Evolutionary conservation across 1,140 invertebrate species (phyloP).

Genomic region (Euura lappo): DNA sequence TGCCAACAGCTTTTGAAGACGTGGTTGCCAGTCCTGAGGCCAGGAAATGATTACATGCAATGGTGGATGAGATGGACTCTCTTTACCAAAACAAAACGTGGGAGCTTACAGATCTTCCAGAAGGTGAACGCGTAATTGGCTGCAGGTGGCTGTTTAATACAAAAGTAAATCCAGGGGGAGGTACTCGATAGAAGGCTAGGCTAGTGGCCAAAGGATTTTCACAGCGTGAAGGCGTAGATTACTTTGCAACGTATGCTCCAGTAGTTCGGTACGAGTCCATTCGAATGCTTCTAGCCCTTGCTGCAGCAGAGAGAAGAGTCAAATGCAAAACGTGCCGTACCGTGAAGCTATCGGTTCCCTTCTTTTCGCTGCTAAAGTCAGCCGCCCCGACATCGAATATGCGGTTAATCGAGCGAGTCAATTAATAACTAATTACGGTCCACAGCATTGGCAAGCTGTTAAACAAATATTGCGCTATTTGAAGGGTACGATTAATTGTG

Average conservation of each 20-base stretch:
- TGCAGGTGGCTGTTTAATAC: slow-evolving; percentile 44
- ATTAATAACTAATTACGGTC: too few relatives aligned
- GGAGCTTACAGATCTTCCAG: slow-evolving; percentile 34
- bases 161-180: slow-evolving; percentile 29
- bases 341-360: too few relatives aligned
- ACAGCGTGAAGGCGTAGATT: slow-evolving; percentile 46
- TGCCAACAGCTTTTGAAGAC: slow-evolving; percentile 26
- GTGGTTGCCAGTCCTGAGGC: slow-evolving; percentile 18
- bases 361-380: too few relatives aligned
- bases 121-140: slow-evolving; percentile 29
- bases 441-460: too few relatives aligned
- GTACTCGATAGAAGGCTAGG: slow-evolving; percentile 34
- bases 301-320: too few relatives aligned
- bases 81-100: slow-evolving; percentile 46
- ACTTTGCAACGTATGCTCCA: slow-evolving; percentile 41
- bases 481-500: too few relatives aligned
- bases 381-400: too few relatives aligned
- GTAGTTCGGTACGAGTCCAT: too few relatives aligned
- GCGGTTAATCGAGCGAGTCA: too few relatives aligned
- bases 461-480: too few relatives aligned
- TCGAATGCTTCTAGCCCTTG: too few relatives aligned
- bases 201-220: slow-evolving; percentile 55
- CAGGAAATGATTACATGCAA: slow-evolving; percentile 41
- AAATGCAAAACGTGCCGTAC: too few relatives aligned
- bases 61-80: slow-evolving; percentile 38